Base-by-base conservation (phyloP, 2,797 vertebrate species). In the Valencia hispanica region DNA sequence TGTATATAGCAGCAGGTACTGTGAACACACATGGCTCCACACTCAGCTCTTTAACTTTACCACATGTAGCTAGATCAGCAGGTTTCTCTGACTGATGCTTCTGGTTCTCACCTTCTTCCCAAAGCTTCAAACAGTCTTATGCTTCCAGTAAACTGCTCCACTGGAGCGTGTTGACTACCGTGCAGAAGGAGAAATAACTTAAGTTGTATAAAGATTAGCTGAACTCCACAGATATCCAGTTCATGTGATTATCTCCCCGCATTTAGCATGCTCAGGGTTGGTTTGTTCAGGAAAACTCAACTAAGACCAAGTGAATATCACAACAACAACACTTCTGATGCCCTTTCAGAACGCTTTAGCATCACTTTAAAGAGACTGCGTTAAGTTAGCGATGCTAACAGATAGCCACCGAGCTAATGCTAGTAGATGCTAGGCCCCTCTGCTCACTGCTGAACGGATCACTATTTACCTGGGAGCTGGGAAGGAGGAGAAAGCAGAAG, bases 351-450 rank as follows among this genome's bases (percentile, higher is more conserved):
- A 27, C 25, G 34, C 66, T 15, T 68, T 68, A 69, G 78, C 57
- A 53, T 63, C 74, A 78, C 68, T 89, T 78, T 80, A 74, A 85
- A 66, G 86, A 25, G 55, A 77, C 61, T 59, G 86, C 85, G 75
- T 73, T 78, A 65, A 65, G 72, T 78, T 81, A 84, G 86, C 87
- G 5, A 80, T 61, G 90, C 90, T 91, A 93, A 81, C 81, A 9
- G 78, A 71, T 79, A 80, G 80, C 81, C 34, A 63, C 18, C 22
- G 71, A 88, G 83, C 81, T 88, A 63, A 7, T 89, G 92, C 86
- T 34, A 30, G 88, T 84, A 83, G 85, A 87, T 86, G 93, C 90
- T 89, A 90, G 93, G 90, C 90, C 91, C 84, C 47, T 79, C 61
- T 66, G 30, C 73, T 51, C 32, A 51, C 75, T 72, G 63, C 61